These are phyloP conservation scores for Nycteola revayana DNA, from an alignment of 2,888 invertebrate genomes.

Conservation along the genomic window DNA sequence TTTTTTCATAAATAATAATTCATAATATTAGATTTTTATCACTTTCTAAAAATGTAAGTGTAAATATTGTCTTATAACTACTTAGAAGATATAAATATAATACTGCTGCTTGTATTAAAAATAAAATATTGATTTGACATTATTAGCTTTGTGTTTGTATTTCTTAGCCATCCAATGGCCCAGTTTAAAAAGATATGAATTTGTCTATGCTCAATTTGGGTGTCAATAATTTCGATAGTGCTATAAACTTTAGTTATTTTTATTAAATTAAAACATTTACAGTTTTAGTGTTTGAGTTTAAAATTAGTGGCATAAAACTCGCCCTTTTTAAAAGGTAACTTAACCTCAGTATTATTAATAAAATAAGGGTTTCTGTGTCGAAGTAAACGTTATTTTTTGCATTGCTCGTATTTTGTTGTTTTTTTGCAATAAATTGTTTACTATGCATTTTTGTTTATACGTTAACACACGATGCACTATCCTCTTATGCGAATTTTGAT, in stretches of 20 bases:
- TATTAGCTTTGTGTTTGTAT: too few species aligned
- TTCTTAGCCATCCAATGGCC: too few species aligned
- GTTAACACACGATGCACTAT: too few species aligned
- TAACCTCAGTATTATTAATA: background rate
- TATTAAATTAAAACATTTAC: constrained; percentile 16
- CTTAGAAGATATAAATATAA: too few species aligned
- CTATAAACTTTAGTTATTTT: constrained; percentile 28
- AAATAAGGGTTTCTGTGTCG: constrained; percentile 8
- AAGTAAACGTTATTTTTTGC: constrained; percentile 17
- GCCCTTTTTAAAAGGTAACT: constrained; percentile 22
- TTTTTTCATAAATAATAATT: too few species aligned
- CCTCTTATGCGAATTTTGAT: too few species aligned
- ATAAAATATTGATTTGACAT: too few species aligned
- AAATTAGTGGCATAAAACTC: constrained; percentile 14
- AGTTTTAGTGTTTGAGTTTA: constrained; percentile 18
- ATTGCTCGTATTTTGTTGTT: constrained; percentile 13
- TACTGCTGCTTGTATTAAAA: too few species aligned
- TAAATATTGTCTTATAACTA: too few species aligned
- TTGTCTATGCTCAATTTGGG: constrained; percentile 46
- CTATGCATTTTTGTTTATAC: constrained; percentile 2
- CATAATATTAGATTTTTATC: too few species aligned
- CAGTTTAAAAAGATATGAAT: constrained; percentile 24
- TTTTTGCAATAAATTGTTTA: constrained; percentile 11
- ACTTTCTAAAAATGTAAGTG: too few species aligned
- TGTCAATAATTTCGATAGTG: constrained; percentile 52